Evolutionary conservation across 2,888 invertebrate species (phyloP), one percentile per base, ranked within the genome.

Genomic region (Rotaria macrura): DNA sequence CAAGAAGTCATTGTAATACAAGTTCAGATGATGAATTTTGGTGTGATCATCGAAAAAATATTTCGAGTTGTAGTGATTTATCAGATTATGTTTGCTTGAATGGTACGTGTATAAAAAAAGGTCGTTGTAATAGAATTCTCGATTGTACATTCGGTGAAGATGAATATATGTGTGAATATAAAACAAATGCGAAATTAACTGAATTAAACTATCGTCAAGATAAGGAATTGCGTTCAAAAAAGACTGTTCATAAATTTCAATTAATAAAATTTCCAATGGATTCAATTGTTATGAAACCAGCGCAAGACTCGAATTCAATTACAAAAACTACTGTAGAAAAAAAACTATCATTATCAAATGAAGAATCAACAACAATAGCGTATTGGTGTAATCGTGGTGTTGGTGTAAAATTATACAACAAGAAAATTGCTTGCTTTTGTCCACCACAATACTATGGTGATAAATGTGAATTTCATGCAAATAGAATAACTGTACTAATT

Each of bases 341-440:
- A 43, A 79, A 12, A 79, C 12, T n/a, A n/a, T n/a, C 29, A 9
- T 79, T 43, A 40, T 20, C 23, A 40, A n/a, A 79, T 79, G 3
- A 7, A 12, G 23, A 34, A 72, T 72, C 74, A 74, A 20, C 4
- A 23, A 2, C 43, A 25, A 43, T 43, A 43, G 40, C 74, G 1
- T 79, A 79, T 25, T 43, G 38, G n/a, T 79, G 43, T n/a, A 79
- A 79, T 79, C 74, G 74, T 23, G 74, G 74, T 79, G 43, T 79
- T 23, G 74, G 74, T 79, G 38, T 79, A 25, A 0, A 79, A 23
- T 10, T 38, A 10, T 5, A 20, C 4, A 79, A 79, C 43, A 12
- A 12, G 9, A 43, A 40, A 25, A 79, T 43, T 10, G n/a, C 29
- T 23, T 79, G 74, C 38, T 79, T 79, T 9, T 79, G 74, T 43